A percentile compares a stretch with the other conserved stretches of the same genome.
These are phyloP conservation scores for Syrista parreyssii DNA, from an alignment of 2,888 invertebrate species.

Conservation along the genomic window DNA sequence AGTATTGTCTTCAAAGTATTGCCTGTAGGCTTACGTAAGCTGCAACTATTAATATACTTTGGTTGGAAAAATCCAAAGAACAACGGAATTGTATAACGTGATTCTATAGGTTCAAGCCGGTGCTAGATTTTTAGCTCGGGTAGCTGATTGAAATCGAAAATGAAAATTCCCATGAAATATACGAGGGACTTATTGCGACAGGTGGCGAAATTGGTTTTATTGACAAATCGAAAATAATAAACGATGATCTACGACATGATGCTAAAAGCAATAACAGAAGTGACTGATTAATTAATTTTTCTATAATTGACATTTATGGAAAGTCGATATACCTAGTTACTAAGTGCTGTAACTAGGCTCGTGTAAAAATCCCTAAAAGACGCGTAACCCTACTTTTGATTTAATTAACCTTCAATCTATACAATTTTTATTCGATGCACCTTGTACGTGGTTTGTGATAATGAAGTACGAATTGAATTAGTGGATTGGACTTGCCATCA, in stretches of 20 bases:
- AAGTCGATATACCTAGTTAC: background rate
- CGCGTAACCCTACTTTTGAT: background rate
- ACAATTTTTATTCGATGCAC: background rate
- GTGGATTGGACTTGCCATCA: background rate
- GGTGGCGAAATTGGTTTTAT: background rate
- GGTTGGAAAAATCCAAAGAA: too few species aligned
- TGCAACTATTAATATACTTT: too few species aligned
- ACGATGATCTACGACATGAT: background rate
- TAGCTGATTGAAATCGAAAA: background rate
- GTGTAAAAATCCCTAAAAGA: too few species aligned
- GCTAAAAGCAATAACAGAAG: background rate
- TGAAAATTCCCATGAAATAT: background rate
- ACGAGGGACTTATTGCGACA: background rate
- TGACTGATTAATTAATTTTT: background rate
- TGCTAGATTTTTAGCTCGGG: too few species aligned
- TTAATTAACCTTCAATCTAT: background rate
- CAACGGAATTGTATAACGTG: too few species aligned
- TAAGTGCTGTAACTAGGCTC: too few species aligned
- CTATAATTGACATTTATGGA: background rate
- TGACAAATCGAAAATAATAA: background rate
- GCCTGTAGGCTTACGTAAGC: too few species aligned
- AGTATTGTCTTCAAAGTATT: too few species aligned
- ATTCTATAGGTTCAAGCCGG: too few species aligned
- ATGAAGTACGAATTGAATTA: background rate
- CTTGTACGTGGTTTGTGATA: background rate